Evolutionary conservation across 2,113 vertebrate genomes (phyloP).

Genomic region (Piprites chloris): DNA sequence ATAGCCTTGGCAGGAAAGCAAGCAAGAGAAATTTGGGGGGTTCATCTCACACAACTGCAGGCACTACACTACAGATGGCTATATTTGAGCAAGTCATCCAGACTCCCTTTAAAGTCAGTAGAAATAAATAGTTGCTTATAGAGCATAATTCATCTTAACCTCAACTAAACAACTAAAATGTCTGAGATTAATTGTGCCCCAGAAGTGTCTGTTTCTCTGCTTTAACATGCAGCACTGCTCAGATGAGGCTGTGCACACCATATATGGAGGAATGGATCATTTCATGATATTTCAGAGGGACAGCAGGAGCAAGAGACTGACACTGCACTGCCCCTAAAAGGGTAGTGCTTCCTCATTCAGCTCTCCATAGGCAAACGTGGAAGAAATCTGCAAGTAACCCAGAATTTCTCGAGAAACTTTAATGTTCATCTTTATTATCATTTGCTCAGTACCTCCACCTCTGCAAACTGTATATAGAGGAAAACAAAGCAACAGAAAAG

Average conservation of each 20-base stretch:
- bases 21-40: neutral
- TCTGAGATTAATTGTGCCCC: neutral
- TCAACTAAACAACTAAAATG: neutral
- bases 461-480: neutral
- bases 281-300: neutral
- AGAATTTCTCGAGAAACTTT: neutral
- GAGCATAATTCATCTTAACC: neutral
- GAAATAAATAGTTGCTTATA: neutral
- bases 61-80: neutral
- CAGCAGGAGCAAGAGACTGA: neutral
- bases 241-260: fast-evolving
- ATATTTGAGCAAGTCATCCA: neutral
- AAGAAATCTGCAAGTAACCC: neutral
- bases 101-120: neutral
- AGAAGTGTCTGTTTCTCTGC: neutral
- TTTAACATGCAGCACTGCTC: neutral
- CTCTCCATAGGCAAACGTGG: neutral
- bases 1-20: neutral
- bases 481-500: neutral
- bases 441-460: neutral
- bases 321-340: neutral
- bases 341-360: neutral
- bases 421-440: neutral
- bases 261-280: neutral
- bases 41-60: neutral